These are phyloP conservation scores for Pardalotus punctatus DNA, from an alignment of 2,113 vertebrate species.

Conservation along the genomic window DNA sequence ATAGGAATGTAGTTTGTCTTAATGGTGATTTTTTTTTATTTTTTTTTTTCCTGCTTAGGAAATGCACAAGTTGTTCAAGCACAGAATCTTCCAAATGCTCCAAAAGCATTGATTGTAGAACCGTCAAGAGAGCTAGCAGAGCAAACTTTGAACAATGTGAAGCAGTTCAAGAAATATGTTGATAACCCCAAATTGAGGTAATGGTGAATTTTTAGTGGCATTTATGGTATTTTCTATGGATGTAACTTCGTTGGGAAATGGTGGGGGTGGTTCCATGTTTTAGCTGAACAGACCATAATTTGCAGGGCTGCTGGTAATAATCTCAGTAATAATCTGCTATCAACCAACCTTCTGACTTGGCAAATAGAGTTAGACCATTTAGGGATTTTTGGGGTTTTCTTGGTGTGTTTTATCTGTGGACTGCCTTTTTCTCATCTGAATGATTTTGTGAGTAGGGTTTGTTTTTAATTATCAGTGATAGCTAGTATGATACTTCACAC, in stretches of 20 bases:
- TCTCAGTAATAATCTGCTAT: background rate
- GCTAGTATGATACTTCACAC: background rate
- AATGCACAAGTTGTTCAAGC: conserved; percentile 86
- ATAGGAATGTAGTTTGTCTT: background rate
- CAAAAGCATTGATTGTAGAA: conserved; percentile 93
- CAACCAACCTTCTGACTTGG: background rate
- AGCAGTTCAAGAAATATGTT: conserved; percentile 91
- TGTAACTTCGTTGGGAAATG: rapidly evolving
- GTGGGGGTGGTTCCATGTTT: rapidly evolving
- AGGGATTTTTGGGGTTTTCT: background rate
- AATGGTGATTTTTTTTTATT: background rate
- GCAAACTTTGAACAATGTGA: conserved; percentile 92
- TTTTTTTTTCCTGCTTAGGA: conserved; percentile 68
- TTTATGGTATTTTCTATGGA: background rate
- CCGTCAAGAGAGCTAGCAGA: conserved; percentile 94
- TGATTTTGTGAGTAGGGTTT: rapidly evolving
- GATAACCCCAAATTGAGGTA: conserved; percentile 94
- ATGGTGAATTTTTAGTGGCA: background rate
- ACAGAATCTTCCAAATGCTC: conserved; percentile 83
- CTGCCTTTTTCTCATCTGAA: background rate
- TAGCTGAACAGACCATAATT: background rate
- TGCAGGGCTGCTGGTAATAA: background rate
- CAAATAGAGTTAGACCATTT: background rate
- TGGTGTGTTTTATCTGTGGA: background rate
- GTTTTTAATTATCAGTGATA: background rate